Base-by-base conservation (phyloP, 2,797 vertebrate genomes). In the Leontopithecus rosalia region DNA sequence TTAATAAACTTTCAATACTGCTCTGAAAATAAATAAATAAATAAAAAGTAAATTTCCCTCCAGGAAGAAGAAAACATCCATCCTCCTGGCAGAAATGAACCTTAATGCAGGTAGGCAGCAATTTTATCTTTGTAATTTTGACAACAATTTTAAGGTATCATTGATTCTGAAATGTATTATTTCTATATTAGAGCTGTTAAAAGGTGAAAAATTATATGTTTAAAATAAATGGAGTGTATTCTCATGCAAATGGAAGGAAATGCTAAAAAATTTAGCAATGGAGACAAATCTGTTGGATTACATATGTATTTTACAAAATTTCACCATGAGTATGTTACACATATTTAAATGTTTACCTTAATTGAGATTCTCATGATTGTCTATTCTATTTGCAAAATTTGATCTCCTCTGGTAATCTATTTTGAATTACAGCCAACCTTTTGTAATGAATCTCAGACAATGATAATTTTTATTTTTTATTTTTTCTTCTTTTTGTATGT, bases 311-410 rank as follows among this genome's bases (percentile, higher is more conserved):
- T 84, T 64, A 73, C 17, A 72, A 90, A 88, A 77, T 70, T 79
- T 64, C 33, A 64, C 43, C 26, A 12, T 28, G 20, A 81, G 28
- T 4, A 48, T 33, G 22, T 81, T 84, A n/a, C 33, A 84, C 67
- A 52, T 91, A 84, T 75, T 84, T 89, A 94, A 81, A 55, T 89
- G 20, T 90, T 89, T 81, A 70, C 33, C 48, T 96, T 94, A 88
- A 77, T 86, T 72, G 94, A 28, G 55, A 58, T 64, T 80, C 3
- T 41, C 22, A 26, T 87, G 52, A 75, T 73, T 91, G 39, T 58
- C 57, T 30, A 26, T 41, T 90, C 52, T 70, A 9, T 39, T 22
- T 72, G 17, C 10, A 72, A 20, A 73, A 95, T 86, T 86, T 93
- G 72, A 58, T 76, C 57, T 76, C 76, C 22, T 94, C 46, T 61